Conservation (phyloP, 1,140 invertebrate species). For the Euura saliciscinereae region DNA sequence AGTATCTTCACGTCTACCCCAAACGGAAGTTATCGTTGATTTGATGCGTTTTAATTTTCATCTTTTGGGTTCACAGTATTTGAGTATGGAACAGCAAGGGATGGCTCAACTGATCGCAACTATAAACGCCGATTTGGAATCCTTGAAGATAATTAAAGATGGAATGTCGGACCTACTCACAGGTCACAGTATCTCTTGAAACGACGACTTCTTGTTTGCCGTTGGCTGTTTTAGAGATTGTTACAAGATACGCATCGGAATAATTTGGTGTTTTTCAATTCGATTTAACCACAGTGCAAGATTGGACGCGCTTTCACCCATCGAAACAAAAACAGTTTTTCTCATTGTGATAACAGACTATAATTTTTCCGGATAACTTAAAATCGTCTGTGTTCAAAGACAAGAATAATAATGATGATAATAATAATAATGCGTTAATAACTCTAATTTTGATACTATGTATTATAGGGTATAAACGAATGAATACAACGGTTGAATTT, state of each 20-base stretch:
- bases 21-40: background rate
- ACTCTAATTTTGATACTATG: background rate
- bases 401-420: background rate
- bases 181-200: conserved; percentile 41
- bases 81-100: conserved; percentile 83
- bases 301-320: no score
- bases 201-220: conserved; percentile 22
- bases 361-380: no score
- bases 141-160: conserved; percentile 81
- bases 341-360: no score
- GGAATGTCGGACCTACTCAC: conserved; percentile 66
- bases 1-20: conserved; percentile 16
- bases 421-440: background rate
- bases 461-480: background rate
- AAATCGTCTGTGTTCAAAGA: no score
- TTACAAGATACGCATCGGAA: background rate
- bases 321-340: no score
- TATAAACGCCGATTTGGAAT: conserved; percentile 76
- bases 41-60: conserved; percentile 3
- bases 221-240: conserved; percentile 18
- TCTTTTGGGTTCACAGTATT: conserved; percentile 63
- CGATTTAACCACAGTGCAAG: conserved; percentile 17
- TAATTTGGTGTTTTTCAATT: conserved; percentile 10
- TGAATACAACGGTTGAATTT: background rate
- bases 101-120: conserved; percentile 83